These are phyloP conservation scores for Xiphias gladius DNA, from an alignment of 2,113 vertebrate genomes.

Conservation along the genomic window DNA sequence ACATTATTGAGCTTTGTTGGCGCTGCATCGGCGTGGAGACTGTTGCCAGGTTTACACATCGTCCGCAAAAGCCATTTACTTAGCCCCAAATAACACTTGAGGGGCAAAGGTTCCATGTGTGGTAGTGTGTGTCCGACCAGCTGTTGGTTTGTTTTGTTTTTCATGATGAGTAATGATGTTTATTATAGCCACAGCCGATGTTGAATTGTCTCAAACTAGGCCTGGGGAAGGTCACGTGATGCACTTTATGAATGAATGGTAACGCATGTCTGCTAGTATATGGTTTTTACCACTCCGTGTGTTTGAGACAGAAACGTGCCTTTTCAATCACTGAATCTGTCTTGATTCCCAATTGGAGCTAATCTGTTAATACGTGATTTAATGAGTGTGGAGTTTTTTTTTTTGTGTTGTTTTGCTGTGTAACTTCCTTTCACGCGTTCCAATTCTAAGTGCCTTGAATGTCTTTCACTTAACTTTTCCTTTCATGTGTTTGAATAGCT, in stretches of 20 bases:
- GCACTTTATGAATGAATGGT: slow-evolving; percentile 81
- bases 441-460: slow-evolving; percentile 74
- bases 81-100: slow-evolving; percentile 11
- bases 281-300: slow-evolving; percentile 28
- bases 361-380: slow-evolving; percentile 7
- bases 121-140: background rate
- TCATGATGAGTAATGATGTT: background rate
- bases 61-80: slow-evolving; percentile 65
- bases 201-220: slow-evolving; percentile 26
- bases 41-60: slow-evolving; percentile 12
- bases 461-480: slow-evolving; percentile 25
- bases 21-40: background rate
- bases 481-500: slow-evolving; percentile 53
- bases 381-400: slow-evolving; percentile 12
- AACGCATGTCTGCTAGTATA: slow-evolving; percentile 34
- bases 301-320: slow-evolving; percentile 66
- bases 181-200: background rate
- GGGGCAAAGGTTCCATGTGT: background rate
- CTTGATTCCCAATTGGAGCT: slow-evolving; percentile 10
- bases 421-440: background rate
- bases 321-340: slow-evolving; percentile 50
- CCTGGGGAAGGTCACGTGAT: slow-evolving; percentile 42
- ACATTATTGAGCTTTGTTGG: background rate
- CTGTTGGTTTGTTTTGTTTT: slow-evolving; percentile 10
- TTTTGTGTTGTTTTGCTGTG: slow-evolving; percentile 5